phyloP scores from a whole-genome alignment of 2,888 invertebrate genomes.

The Metalampra italica region DNA sequence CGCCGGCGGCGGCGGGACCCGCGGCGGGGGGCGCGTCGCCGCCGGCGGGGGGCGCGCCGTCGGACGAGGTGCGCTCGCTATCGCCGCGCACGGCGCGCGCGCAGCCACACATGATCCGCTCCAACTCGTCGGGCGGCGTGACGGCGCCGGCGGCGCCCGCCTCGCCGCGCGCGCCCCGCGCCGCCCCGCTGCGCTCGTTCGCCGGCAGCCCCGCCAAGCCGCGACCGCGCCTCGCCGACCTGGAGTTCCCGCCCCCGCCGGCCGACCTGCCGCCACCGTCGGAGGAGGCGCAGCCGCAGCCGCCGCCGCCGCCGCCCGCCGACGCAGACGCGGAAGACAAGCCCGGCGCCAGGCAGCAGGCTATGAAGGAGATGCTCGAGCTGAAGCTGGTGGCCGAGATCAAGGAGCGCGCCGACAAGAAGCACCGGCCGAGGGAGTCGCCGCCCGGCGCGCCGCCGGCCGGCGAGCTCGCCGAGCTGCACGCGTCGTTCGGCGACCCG shows the following conservation, averaged over 20 bases:
- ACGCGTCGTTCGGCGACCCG: slow-evolving; percentile 80
- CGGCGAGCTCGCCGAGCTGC: neutral
- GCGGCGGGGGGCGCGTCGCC: slow-evolving; percentile 61
- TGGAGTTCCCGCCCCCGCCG: slow-evolving; percentile 73
- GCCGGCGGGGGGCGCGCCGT: slow-evolving; percentile 78
- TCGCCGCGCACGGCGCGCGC: slow-evolving; percentile 83
- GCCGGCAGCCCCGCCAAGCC: slow-evolving; percentile 83
- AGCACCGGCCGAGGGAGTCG: slow-evolving; percentile 76
- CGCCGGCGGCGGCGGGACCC: slow-evolving; percentile 17
- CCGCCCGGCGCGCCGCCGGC: slow-evolving; percentile 46
- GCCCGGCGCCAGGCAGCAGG: slow-evolving; percentile 52
- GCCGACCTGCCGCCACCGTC: slow-evolving; percentile 71
- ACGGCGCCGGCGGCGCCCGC: slow-evolving; percentile 74
- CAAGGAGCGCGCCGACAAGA: slow-evolving; percentile 86
- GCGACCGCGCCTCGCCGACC: slow-evolving; percentile 88
- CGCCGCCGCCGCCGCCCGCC: slow-evolving; percentile 82
- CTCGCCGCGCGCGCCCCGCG: slow-evolving; percentile 52
- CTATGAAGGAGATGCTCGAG: slow-evolving; percentile 90
- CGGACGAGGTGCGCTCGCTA: slow-evolving; percentile 76
- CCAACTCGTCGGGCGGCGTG: slow-evolving; percentile 92
- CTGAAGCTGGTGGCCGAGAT: slow-evolving; percentile 90
- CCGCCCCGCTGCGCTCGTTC: slow-evolving; percentile 37
- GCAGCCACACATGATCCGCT: slow-evolving; percentile 91
- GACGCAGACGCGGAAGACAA: slow-evolving; percentile 62
- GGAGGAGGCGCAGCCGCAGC: slow-evolving; percentile 57